Conservation (phyloP, 2,888 invertebrate genomes). For the Chrysolina oricalcia region DNA sequence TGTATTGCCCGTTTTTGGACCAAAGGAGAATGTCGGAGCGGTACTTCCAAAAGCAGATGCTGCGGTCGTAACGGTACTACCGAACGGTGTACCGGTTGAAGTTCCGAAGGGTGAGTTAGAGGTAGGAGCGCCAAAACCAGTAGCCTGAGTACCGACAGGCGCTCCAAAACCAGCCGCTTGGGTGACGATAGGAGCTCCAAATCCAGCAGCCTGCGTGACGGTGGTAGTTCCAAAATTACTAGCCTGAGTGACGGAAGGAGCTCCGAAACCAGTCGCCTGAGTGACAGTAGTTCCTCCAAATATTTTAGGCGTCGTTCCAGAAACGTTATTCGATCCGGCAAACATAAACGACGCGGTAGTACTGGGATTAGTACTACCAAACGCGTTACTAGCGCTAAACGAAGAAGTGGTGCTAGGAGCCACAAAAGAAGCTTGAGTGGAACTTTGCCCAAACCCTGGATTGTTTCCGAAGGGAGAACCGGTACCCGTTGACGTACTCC, state of each 20-base stretch:
- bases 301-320: conserved; percentile 13
- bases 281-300: conserved; percentile 29
- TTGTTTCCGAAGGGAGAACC: conserved; percentile 36
- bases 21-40: conserved; percentile 34
- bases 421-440: neutral
- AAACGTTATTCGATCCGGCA: neutral
- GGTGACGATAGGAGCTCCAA: no score
- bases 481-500: conserved; percentile 1
- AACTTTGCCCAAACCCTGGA: neutral
- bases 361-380: conserved; percentile 39
- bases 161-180: conserved; percentile 10
- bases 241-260: conserved; percentile 13
- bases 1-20: conserved; percentile 23
- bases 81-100: no score
- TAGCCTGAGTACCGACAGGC: conserved; percentile 14
- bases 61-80: neutral
- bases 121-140: conserved; percentile 31
- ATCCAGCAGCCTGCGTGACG: no score
- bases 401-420: neutral
- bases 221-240: neutral
- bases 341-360: conserved; percentile 12
- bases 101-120: neutral
- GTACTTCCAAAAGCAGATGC: conserved; percentile 28
- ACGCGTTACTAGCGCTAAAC: conserved; percentile 26
- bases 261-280: conserved; percentile 32